Conservation (phyloP, 2,888 invertebrate genomes). For the Harmothoe impar region DNA sequence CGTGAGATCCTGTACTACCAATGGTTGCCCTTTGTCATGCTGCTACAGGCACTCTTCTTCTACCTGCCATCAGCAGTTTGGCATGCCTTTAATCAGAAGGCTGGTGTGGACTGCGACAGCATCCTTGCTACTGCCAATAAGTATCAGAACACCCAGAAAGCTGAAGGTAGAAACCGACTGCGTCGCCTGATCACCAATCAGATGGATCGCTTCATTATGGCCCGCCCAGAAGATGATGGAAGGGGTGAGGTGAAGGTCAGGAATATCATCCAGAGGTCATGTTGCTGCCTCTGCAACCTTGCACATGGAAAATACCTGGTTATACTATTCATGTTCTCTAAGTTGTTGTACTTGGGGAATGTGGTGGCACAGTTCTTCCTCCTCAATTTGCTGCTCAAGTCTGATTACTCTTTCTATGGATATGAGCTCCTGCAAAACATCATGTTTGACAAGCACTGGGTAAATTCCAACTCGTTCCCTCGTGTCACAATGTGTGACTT, state of each 20-base stretch:
- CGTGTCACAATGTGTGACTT: conserved; percentile 83
- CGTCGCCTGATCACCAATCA: conserved; percentile 66
- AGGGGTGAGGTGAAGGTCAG: neutral
- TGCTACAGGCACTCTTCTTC: conserved; percentile 81
- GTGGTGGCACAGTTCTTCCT: conserved; percentile 79
- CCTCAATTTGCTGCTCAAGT: conserved; percentile 80
- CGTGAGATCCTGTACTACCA: conserved; percentile 72
- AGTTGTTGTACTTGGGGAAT: conserved; percentile 78
- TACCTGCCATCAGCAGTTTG: conserved; percentile 75
- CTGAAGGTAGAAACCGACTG: conserved; percentile 40
- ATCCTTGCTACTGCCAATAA: conserved; percentile 66
- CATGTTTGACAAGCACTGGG: conserved; percentile 66
- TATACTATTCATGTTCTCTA: conserved; percentile 78
- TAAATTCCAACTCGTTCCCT: conserved; percentile 82
- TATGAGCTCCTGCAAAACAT: conserved; percentile 75
- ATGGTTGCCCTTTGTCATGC: conserved; percentile 78
- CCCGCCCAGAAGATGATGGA: neutral
- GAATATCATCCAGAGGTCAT: neutral
- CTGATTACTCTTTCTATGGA: conserved; percentile 81
- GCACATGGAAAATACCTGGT: conserved; percentile 76
- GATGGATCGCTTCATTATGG: conserved; percentile 67
- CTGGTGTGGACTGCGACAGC: conserved; percentile 69
- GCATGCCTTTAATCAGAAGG: conserved; percentile 67
- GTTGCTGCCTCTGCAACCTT: conserved; percentile 39
- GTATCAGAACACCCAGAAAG: conserved; percentile 63